Conservation (phyloP, 2,888 invertebrate genomes). For the Drosophila paranaensis region DNA sequence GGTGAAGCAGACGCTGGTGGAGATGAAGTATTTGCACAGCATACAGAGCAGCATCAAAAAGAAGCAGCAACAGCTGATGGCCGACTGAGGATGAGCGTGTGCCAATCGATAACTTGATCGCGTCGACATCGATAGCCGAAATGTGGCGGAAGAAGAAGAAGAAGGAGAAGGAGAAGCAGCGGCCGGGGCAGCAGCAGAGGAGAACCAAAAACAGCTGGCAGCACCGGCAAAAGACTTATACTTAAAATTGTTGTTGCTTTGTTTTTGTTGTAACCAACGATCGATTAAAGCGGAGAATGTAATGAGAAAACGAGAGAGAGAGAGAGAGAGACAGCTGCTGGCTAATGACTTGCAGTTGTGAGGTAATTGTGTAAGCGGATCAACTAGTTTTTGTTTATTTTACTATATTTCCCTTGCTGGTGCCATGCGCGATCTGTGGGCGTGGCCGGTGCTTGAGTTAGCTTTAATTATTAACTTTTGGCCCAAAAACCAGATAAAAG, state of each 20-base stretch:
- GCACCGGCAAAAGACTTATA: not conserved
- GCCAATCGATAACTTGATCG: slow-evolving; percentile 34
- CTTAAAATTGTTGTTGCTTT: not conserved
- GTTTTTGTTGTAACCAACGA: not conserved
- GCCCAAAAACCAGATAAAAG: slow-evolving; percentile 20
- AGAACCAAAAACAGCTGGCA: slow-evolving; percentile 5
- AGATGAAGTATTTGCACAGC: slow-evolving; percentile 94
- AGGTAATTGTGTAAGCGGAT: slow-evolving; percentile 30
- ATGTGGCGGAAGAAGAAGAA: not conserved
- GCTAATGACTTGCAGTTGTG: slow-evolving; percentile 18
- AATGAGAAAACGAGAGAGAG: slow-evolving; percentile 14
- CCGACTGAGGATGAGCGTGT: slow-evolving; percentile 20
- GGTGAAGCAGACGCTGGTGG: slow-evolving; percentile 89
- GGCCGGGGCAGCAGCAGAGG: not conserved
- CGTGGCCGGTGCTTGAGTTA: not conserved
- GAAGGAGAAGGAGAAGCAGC: not conserved
- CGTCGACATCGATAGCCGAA: slow-evolving; percentile 37
- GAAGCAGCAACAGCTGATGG: slow-evolving; percentile 72
- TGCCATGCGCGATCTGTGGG: slow-evolving; percentile 1
- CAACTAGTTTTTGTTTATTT: slow-evolving; percentile 16
- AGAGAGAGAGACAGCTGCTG: not conserved
- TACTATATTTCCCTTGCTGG: not conserved
- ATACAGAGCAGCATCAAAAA: slow-evolving; percentile 91
- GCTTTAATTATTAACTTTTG: slow-evolving; percentile 14
- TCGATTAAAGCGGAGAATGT: slow-evolving; percentile 9